A percentile compares a stretch with the other conserved stretches of the same genome.
phyloP scores from a whole-genome alignment of 1,140 invertebrate species.

The Pararge aegeria region DNA sequence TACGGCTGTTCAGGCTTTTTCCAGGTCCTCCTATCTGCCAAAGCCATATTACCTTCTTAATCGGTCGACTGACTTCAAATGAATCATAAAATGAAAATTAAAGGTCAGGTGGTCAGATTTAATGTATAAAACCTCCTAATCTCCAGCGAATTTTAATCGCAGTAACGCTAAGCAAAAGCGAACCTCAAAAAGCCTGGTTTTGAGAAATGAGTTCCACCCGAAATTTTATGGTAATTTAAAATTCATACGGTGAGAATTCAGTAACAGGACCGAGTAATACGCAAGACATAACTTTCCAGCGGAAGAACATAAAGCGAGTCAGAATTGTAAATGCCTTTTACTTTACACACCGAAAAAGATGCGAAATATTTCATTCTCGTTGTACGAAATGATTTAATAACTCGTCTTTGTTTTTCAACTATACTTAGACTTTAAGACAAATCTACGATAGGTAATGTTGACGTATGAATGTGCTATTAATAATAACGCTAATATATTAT shows the following conservation, averaged over 20 bases:
- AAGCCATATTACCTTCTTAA: too few relatives aligned
- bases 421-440: too few relatives aligned
- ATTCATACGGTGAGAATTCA: conserved; percentile 16
- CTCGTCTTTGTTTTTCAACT: neutral
- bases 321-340: conserved; percentile 18
- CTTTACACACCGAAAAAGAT: conserved; percentile 4
- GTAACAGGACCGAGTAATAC: conserved; percentile 12
- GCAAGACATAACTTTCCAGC: conserved; percentile 20
- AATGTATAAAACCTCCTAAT: too few relatives aligned
- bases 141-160: too few relatives aligned
- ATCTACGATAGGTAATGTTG: too few relatives aligned
- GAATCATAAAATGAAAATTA: too few relatives aligned
- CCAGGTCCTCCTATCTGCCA: too few relatives aligned
- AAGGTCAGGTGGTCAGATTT: too few relatives aligned
- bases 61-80: too few relatives aligned
- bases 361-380: neutral
- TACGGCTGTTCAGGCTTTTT: too few relatives aligned
- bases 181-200: neutral
- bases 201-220: neutral
- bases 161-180: neutral
- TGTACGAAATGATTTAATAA: neutral
- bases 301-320: conserved; percentile 19
- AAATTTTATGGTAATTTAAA: conserved; percentile 20
- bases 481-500: too few relatives aligned
- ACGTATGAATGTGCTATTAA: too few relatives aligned